phyloP scores from a whole-genome alignment of 2,888 invertebrate species.

The Oscheius sp. region DNA sequence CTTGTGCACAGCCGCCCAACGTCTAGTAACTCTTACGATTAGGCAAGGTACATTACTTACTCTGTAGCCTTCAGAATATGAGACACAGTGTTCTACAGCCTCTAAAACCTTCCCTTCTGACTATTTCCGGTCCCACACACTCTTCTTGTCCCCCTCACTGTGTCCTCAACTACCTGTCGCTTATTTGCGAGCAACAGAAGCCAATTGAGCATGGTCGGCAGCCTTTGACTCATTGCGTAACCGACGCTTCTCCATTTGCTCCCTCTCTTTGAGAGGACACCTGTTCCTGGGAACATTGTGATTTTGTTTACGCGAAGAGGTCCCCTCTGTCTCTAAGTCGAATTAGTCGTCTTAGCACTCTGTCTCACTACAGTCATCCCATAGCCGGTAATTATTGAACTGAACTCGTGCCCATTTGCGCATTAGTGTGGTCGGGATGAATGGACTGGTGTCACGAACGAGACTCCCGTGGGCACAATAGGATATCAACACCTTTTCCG shows the following conservation, averaged over 20 bases:
- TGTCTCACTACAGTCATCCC: no score
- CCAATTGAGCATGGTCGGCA: slow-evolving; percentile 30
- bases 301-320: not conserved
- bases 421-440: slow-evolving; percentile 4
- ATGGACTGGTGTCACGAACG: slow-evolving; percentile 1
- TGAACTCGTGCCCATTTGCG: slow-evolving; percentile 2
- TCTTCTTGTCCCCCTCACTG: no score
- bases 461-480: slow-evolving; percentile 5
- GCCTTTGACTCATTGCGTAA: slow-evolving; percentile 28
- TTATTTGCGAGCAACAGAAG: not conserved
- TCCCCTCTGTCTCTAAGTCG: no score
- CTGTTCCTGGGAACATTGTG: slow-evolving; percentile 8
- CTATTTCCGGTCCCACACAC: no score
- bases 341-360: no score
- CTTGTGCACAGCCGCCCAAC: not conserved
- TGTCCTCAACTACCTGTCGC: no score
- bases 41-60: not conserved
- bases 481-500: not conserved
- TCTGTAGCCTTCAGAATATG: no score
- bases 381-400: no score
- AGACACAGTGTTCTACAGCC: no score
- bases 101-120: no score
- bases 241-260: slow-evolving; percentile 3
- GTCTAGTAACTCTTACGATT: not conserved
- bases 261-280: slow-evolving; percentile 5